A percentile compares a stretch with the other conserved stretches of the same genome.
Conservation (phyloP, 2,797 vertebrate genomes). For the Iguana delicatissima region DNA sequence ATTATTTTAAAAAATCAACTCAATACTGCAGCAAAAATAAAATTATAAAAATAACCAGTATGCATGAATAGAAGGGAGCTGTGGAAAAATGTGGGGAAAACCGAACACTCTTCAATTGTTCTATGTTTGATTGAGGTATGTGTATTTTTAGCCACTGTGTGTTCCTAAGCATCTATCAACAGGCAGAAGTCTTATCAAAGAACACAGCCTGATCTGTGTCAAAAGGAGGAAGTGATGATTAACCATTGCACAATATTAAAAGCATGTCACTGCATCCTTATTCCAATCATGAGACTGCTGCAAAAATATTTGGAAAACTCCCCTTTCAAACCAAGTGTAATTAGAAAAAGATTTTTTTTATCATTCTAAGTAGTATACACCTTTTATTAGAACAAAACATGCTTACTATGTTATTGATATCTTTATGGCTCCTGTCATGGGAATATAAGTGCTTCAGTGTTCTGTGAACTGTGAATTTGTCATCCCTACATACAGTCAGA, state of each 20-base stretch:
- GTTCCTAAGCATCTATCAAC: conserved; percentile 76
- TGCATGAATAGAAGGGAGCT: conserved; percentile 54
- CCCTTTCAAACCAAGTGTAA: conserved; percentile 37
- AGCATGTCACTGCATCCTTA: conserved; percentile 63
- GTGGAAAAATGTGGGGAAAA: conserved; percentile 52
- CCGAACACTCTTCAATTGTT: conserved; percentile 2
- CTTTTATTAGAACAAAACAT: conserved; percentile 13
- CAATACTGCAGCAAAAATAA: conserved; percentile 61
- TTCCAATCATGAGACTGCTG: conserved; percentile 45
- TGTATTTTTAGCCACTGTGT: conserved; percentile 81
- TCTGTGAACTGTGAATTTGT: not conserved
- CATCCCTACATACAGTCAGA: not conserved
- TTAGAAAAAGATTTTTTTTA: conserved; percentile 29
- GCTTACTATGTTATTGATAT: not conserved
- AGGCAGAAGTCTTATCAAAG: conserved; percentile 83
- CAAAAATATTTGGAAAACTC: conserved; percentile 57
- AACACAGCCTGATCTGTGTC: conserved; percentile 84
- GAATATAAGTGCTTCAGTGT: not conserved
- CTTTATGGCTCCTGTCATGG: not conserved
- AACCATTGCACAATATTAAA: conserved; percentile 78
- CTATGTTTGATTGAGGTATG: conserved; percentile 73
- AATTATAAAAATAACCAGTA: conserved; percentile 52
- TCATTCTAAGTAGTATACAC: not conserved
- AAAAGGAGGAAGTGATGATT: conserved; percentile 87
- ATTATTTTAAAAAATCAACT: conserved; percentile 56